Conservation (phyloP, 2,888 invertebrate genomes). For the Petrolisthes cinctipes region DNA sequence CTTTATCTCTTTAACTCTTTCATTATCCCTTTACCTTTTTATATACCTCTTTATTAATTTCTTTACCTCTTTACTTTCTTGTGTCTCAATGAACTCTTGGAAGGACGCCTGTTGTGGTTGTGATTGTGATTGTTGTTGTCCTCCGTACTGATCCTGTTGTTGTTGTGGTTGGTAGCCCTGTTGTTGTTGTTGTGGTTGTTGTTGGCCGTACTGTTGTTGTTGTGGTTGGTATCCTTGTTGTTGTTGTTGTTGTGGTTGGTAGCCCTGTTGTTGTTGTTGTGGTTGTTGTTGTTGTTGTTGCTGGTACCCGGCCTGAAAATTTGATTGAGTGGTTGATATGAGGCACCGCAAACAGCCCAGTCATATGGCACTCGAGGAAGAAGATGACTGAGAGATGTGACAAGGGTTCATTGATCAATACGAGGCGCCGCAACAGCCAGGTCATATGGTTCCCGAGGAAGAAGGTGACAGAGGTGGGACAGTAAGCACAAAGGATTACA, state of each 20-base stretch:
- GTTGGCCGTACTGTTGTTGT: slow-evolving; percentile 36
- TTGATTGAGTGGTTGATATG: no score
- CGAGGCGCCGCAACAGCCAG: no score
- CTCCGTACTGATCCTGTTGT: slow-evolving; percentile 56
- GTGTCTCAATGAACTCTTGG: slow-evolving; percentile 63
- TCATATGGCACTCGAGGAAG: no score
- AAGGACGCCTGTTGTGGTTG: slow-evolving; percentile 52
- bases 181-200: slow-evolving; percentile 25
- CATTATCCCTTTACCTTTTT: no score
- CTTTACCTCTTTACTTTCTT: slow-evolving; percentile 61
- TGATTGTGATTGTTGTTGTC: slow-evolving; percentile 43
- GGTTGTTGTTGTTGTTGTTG: slow-evolving; percentile 21
- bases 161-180: slow-evolving; percentile 34
- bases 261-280: slow-evolving; percentile 27
- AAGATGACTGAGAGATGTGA: no score
- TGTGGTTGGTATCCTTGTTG: slow-evolving; percentile 38
- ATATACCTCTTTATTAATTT: neutral
- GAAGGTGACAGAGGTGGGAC: no score
- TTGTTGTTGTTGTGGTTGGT: slow-evolving; percentile 34
- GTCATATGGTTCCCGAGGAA: no score
- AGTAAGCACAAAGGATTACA: no score
- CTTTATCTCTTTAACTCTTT: neutral
- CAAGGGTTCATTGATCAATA: no score
- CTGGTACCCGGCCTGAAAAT: neutral
- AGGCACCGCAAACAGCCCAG: no score